phyloP scores from a whole-genome alignment of 2,888 invertebrate species.

The Cephus runcator region DNA sequence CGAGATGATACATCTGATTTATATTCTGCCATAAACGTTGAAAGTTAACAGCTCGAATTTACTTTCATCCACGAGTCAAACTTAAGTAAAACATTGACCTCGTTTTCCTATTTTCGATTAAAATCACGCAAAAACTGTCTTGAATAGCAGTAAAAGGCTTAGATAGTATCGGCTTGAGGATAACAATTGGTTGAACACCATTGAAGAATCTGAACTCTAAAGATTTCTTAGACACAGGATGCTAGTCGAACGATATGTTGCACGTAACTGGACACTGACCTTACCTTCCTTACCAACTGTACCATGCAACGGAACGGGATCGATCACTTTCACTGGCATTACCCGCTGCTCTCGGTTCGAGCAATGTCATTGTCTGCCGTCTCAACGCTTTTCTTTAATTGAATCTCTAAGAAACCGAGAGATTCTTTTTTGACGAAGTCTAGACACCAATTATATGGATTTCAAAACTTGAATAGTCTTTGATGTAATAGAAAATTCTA shows the following conservation, averaged over 20 bases:
- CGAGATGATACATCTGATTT: not conserved
- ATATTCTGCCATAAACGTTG: not conserved
- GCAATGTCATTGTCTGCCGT: conserved; percentile 17
- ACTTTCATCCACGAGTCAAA: not conserved
- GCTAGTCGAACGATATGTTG: not conserved
- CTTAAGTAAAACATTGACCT: not conserved
- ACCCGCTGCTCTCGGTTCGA: conserved; percentile 10
- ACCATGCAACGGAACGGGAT: conserved; percentile 21
- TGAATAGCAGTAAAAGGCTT: not conserved
- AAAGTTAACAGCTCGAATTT: not conserved
- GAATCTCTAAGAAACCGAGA: no score
- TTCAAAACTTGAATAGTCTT: no score
- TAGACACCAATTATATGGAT: no score
- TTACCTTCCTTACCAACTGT: conserved; percentile 35
- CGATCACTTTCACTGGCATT: conserved; percentile 49
- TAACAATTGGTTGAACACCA: not conserved
- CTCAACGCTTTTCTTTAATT: not conserved
- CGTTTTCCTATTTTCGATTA: not conserved
- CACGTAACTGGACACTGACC: conserved; percentile 49
- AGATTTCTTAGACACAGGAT: not conserved
- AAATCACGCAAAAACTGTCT: not conserved
- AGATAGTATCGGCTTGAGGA: not conserved
- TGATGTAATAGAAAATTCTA: no score
- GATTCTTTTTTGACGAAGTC: no score
- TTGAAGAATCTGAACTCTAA: not conserved